Conservation (phyloP, 2,888 invertebrate genomes). For the Baccha elongata region DNA sequence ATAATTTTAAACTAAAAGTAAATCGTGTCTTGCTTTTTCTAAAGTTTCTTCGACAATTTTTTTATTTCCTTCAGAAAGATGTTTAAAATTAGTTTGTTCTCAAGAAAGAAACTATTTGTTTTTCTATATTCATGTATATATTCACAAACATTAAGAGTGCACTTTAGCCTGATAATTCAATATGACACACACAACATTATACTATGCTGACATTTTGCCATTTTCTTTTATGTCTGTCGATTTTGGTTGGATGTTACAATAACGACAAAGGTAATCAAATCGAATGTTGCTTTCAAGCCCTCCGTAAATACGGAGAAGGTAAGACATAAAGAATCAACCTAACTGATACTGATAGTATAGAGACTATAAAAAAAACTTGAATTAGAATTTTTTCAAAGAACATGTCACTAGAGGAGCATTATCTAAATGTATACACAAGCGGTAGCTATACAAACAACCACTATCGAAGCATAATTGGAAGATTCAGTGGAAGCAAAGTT, state of each 20-base stretch:
- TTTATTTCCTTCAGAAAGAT: no score
- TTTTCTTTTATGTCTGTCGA: conserved; percentile 8
- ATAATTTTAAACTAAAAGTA: conserved; percentile 21
- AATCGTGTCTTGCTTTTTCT: neutral
- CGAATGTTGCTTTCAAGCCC: conserved; percentile 46
- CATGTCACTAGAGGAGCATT: conserved; percentile 25
- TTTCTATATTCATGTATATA: no score
- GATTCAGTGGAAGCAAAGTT: conserved; percentile 62
- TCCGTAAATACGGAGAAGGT: neutral
- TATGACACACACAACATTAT: neutral
- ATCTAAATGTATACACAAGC: conserved; percentile 26
- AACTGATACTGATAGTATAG: conserved; percentile 30
- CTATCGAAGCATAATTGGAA: conserved; percentile 66
- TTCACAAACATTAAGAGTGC: conserved; percentile 18
- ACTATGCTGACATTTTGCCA: conserved; percentile 14
- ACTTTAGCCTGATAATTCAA: conserved; percentile 14
- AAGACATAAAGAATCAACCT: neutral
- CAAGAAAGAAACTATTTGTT: no score
- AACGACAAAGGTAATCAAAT: conserved; percentile 66
- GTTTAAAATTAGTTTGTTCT: no score
- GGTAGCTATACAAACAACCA: conserved; percentile 55
- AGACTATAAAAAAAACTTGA: conserved; percentile 25
- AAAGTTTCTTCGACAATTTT: neutral
- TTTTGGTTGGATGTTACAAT: conserved; percentile 25
- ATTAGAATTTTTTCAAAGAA: conserved; percentile 23